Base-by-base conservation (phyloP, 2,113 vertebrate species). In the Balaeniceps rex region DNA sequence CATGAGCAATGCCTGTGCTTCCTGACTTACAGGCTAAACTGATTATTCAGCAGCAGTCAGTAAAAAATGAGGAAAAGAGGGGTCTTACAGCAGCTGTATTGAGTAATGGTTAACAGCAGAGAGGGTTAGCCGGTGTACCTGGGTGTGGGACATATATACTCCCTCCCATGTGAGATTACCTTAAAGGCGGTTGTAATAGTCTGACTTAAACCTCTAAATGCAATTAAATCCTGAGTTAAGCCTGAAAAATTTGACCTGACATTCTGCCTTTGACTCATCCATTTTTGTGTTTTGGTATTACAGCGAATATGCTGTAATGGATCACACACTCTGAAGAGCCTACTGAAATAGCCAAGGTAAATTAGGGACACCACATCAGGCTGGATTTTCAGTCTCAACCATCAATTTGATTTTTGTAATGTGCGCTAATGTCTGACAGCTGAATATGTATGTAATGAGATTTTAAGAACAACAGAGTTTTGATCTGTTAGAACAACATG, bases 181-280 rank as follows among this genome's bases (percentile, higher is more conserved):
- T 84, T 80, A 38, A 88, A 92, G 88, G 61, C 40, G 2, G 44
- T 74, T 93, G 80, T 83, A 83, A 71, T 82, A 90, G 55, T 78
- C 83, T 66, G 68, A 54, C 64, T 95, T 93, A 94, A 97, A 82
- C 80, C 65, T 78, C 92, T 93, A 96, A 96, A 95, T 92, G 83
- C 92, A 92, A 92, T 97, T 95, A 97, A 96, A 94, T 97, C 74
- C 93, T 25, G 65, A 96, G 93, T 84, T 94, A 95, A 96, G 80
- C 88, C 93, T 92, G 91, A 88, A 87, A 82, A 91, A 92, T 79
- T 13, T 69, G 88, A 85, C 94, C 87, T 91, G 91, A 92, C 86
- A 14, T 89, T 71, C 68, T 88, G 76, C 64, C 88, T 96, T 90
- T 91, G 88, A 71, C 88, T 95, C 72, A 51, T 44, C 9, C 3